phyloP scores from a whole-genome alignment of 2,113 vertebrate genomes.

The Megaleporinus macrocephalus region DNA sequence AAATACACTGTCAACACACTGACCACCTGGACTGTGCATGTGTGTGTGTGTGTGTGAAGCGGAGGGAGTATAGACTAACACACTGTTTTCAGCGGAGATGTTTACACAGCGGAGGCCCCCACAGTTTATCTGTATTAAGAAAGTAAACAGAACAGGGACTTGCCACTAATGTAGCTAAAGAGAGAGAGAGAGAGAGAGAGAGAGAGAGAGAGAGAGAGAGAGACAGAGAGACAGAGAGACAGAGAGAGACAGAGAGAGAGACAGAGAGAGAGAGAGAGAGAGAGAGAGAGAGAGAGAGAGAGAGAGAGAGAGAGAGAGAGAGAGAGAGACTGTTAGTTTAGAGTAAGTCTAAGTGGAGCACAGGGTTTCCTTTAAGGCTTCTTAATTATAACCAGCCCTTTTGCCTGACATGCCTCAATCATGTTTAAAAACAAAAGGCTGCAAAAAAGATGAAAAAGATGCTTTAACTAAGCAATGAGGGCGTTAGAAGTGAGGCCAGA shows the following conservation, averaged over 20 bases:
- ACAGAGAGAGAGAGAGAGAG: background rate
- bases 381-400: constrained; percentile 31
- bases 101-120: constrained; percentile 12
- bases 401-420: constrained; percentile 35
- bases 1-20: constrained; percentile 23
- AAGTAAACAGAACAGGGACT: constrained; percentile 39
- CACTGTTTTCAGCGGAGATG: constrained; percentile 15
- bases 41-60: constrained; percentile 7
- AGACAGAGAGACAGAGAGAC: background rate
- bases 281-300: background rate
- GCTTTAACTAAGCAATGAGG: background rate
- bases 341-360: background rate
- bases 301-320: background rate
- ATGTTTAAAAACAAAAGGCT: constrained; percentile 12
- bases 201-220: background rate
- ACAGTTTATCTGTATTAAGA: constrained; percentile 44
- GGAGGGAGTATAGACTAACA: background rate
- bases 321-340: constrained; percentile 10
- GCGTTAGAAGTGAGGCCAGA: constrained; percentile 7
- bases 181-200: constrained; percentile 18
- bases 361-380: background rate
- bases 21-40: constrained; percentile 31
- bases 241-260: constrained; percentile 7
- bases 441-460: constrained; percentile 14
- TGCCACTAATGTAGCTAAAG: constrained; percentile 11